Evolutionary conservation across 2,888 invertebrate species (phyloP), one percentile per base, ranked within the genome.

Genomic region (Plemyria rubiginata): DNA sequence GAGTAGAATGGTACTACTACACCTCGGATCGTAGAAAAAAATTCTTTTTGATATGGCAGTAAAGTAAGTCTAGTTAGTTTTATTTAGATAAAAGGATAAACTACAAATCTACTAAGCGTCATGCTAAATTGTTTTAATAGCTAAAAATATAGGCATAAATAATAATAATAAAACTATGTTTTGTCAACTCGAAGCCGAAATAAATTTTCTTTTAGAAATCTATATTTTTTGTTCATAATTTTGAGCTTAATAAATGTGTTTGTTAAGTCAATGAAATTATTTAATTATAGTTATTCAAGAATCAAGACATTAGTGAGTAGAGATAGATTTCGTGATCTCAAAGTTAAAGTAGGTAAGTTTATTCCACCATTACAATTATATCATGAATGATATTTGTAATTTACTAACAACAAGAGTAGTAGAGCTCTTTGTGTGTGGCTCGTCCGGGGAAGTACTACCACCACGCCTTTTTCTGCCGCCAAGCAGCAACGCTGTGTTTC

Each of bases 41-140:
- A 11, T 9, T 11, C 11, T 11, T 38, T 38, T 38, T 38, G 9
- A 38, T 38, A 11, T 11, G 2, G 11, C 36, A 43, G 15, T 8
- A n/a, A 5, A 6, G 41, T 41, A 43, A 15, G n/a, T n/a, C n/a
- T 15, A 43, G 13, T 43, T 15, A 43, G 43, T 41, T 41, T 48
- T 7, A 36, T 2, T 32, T 32, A 45, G 9, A 41, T 41, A 32
- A 45, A 9, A 43, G 43, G 32, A 32, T 36, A 45, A 36, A 16
- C 32, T 45, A 54, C 60, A 60, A 63, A 11, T 60, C 60, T 66
- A 62, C 53, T 40, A 43, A 60, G 63, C 56, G 49, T 54, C 63
- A 63, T 63, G 60, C 62, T 40, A 54, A 48, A 49, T 50, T 29
- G 29, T 48, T 59, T 54, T 52, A 43, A 56, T 29, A 53, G 50